Percentiles rank a stretch among this genome's conserved stretches.
Conservation (phyloP, 2,888 invertebrate species). For the Hypena proboscidalis region DNA sequence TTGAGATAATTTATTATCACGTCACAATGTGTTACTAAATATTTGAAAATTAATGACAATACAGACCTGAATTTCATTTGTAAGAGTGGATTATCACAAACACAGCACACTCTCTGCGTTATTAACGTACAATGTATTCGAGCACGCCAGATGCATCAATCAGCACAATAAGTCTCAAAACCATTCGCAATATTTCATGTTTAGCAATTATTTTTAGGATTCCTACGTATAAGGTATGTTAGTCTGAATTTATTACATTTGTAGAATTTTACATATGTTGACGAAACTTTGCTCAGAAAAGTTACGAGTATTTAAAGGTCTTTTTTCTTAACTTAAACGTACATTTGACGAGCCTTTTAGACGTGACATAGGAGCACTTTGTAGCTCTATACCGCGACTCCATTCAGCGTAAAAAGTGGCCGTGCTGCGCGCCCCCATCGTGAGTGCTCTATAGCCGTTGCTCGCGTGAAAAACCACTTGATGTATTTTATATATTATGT, state of each 20-base stretch:
- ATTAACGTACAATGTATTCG: too few relatives aligned
- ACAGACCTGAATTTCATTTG: too few relatives aligned
- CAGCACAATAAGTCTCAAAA: too few relatives aligned
- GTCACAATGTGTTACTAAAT: too few relatives aligned
- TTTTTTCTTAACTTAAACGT: conserved; percentile 41
- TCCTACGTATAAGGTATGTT: not conserved
- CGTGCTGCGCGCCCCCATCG: conserved; percentile 40
- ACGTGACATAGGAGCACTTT: conserved; percentile 62
- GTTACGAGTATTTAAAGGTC: conserved; percentile 17
- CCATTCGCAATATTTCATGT: too few relatives aligned
- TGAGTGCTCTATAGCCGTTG: conserved; percentile 42
- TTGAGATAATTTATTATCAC: too few relatives aligned
- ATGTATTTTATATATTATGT: conserved; percentile 20
- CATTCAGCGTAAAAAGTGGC: conserved; percentile 57
- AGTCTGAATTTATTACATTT: not conserved
- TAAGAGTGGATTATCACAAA: too few relatives aligned
- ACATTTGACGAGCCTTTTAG: conserved; percentile 58
- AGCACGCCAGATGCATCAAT: too few relatives aligned
- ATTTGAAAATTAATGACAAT: too few relatives aligned
- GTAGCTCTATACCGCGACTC: conserved; percentile 59
- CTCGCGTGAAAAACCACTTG: conserved; percentile 42
- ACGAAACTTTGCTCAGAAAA: conserved; percentile 5
- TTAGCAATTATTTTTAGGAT: not conserved
- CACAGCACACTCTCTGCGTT: too few relatives aligned
- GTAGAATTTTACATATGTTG: conserved; percentile 6